Evolutionary conservation across 2,797 vertebrate species (phyloP).

Genomic region (Parauchenoglanis ngamensis): DNA sequence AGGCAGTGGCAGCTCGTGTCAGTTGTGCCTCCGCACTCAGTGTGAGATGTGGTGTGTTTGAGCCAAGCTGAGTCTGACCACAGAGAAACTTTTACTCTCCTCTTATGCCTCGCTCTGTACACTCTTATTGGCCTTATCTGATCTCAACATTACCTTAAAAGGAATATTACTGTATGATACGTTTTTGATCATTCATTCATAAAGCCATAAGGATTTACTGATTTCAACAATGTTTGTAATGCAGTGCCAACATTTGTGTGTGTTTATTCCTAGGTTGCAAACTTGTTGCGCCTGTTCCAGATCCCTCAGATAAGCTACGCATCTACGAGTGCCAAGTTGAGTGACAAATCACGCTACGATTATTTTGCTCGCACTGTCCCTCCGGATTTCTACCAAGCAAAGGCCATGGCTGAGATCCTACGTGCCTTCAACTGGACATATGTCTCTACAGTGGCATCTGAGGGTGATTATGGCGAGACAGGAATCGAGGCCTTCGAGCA

Average conservation of each 20-base stretch:
- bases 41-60: slow-evolving; percentile 43
- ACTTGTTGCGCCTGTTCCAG: slow-evolving; percentile 95
- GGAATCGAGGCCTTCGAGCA: slow-evolving; percentile 98
- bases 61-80: slow-evolving; percentile 54
- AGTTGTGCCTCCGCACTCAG: slow-evolving; percentile 31
- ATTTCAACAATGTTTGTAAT: slow-evolving; percentile 45
- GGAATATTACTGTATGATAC: slow-evolving; percentile 44
- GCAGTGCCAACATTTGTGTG: slow-evolving; percentile 17
- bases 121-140: slow-evolving; percentile 44
- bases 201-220: slow-evolving; percentile 32
- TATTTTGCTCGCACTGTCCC: slow-evolving; percentile 97
- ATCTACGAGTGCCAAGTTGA: slow-evolving; percentile 97
- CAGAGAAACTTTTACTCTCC: slow-evolving; percentile 33
- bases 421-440: slow-evolving; percentile 98
- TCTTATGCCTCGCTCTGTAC: slow-evolving; percentile 14
- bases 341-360: slow-evolving; percentile 95
- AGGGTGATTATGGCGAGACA: slow-evolving; percentile 96
- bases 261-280: slow-evolving; percentile 85
- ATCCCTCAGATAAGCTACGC: slow-evolving; percentile 99
- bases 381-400: slow-evolving; percentile 97
- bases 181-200: slow-evolving; percentile 48
- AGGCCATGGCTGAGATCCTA: slow-evolving; percentile 98
- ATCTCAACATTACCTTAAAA: slow-evolving; percentile 43
- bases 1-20: slow-evolving; percentile 42
- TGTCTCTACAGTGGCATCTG: slow-evolving; percentile 94